Conservation (phyloP, 2,888 invertebrate genomes). For the Oxytorus armatus region DNA sequence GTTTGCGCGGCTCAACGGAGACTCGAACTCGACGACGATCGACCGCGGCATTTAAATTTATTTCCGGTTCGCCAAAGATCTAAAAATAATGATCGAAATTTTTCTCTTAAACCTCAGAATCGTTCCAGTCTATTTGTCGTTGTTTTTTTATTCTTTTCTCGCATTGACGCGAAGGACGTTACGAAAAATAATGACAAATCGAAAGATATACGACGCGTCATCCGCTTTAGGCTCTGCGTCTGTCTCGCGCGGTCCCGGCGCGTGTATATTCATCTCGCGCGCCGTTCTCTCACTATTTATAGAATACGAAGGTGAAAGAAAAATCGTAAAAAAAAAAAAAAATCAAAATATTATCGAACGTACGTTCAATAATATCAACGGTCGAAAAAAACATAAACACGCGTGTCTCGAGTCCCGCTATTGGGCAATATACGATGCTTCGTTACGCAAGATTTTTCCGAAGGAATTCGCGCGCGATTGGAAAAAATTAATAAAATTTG, state of each 20-base stretch:
- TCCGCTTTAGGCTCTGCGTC: too few species aligned
- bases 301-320: conserved; percentile 36
- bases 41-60: not conserved
- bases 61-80: conserved; percentile 22
- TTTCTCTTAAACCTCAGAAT: conserved; percentile 12
- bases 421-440: conserved; percentile 24
- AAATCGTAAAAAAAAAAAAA: too few species aligned
- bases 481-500: too few species aligned
- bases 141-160: conserved; percentile 2
- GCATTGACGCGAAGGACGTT: conserved; percentile 21
- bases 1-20: not conserved
- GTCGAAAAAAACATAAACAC: not conserved
- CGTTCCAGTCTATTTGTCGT: not conserved
- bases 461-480: conserved; percentile 22
- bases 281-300: conserved; percentile 20
- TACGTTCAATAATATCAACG: conserved; percentile 15
- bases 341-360: conserved; percentile 16
- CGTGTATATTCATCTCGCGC: not conserved
- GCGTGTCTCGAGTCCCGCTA: conserved; percentile 8
- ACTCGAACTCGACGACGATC: not conserved
- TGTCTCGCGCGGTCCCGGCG: not conserved
- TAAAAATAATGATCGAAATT: not conserved
- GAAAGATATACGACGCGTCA: not conserved
- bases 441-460: conserved; percentile 9
- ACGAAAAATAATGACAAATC: conserved; percentile 15